Base-by-base conservation (phyloP, 2,888 invertebrate species). In the Drosophila algonquin region DNA sequence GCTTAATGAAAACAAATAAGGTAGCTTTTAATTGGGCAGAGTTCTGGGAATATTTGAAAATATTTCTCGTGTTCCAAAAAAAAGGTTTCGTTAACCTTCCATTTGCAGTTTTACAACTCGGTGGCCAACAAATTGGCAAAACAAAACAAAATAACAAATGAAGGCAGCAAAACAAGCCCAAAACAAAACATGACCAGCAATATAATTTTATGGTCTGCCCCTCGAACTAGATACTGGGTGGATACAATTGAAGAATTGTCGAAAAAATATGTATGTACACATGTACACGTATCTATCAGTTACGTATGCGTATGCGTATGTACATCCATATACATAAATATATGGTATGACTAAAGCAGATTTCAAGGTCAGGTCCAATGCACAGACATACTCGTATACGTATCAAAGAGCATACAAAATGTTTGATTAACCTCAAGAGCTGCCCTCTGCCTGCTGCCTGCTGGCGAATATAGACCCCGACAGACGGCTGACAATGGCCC, bases 391-490 rank as follows among this genome's bases (percentile, higher is more conserved):
- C 47, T 69, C 30, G 47, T 60, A 48, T 60, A 62, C 60, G 48
- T 52, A 73, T 53, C 63, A 68, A 81, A 86, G 83, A 88, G 87
- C 74, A 77, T 83, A 86, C 75, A 83, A 84, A 87, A 75, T 69
- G 75, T 79, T 81, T 77, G 79, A 87, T 79, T 87, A 87, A 84
- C 81, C 89, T 87, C 85, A 85, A 85, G 79, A 85, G 87, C 60
- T 54, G 40, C 14, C 14, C 12, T 2, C 14, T 40, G 14, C 14
- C 40, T 14, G 5, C 40, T 40, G 47, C 40, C 14, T 12, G 35
- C 35, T 35, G 48, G 63, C 50, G 59, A 81, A 79, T 81, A 84
- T 77, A 55, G 45, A 52, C 53, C 47, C 46, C 47, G 62, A 63
- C 54, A 32, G 21, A 68, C 50, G 54, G 73, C 76, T 84, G 89